Evolutionary conservation across 2,888 invertebrate genomes (phyloP), one percentile per base, ranked within the genome.

Genomic region (Oscheius sp.): DNA sequence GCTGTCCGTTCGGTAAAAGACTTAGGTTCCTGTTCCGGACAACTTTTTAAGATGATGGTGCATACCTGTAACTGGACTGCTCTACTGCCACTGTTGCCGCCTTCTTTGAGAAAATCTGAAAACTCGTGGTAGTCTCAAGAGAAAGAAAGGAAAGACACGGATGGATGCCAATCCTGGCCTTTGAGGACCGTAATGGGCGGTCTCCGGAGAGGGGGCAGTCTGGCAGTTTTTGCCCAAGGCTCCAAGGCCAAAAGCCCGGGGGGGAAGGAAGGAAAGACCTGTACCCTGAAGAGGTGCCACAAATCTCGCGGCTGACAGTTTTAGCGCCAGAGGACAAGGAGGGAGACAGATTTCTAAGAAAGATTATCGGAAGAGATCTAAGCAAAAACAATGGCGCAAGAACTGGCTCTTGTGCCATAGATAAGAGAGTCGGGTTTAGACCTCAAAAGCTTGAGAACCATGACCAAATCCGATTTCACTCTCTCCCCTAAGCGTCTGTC

Each of bases 381-480:
- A 33, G 37, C 33, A 42, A 21, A 13, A 42, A 63, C 21, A 21
- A 29, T 5, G 21, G 37, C 5, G 21, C 13, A 47, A 21, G 37
- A 42, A 33, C 32, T n/a, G 37, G 32, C 32, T 55, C 55, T 32
- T 21, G 13, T 32, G 55, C 55, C 9, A 29, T 21, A 32, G 29
- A 55, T 21, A 33, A 60, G 29, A 60, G 35, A 35, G 10, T 2
- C 35, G 7, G 35, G 10, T 60, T 60, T 33, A 13, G n/a, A 58
- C 11, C 13, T 35, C 10, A 33, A 13, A 10, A 32, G 33, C 9
- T 60, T 35, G 3, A 32, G 33, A 32, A 2, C n/a, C 13, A 60
- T 42, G 33, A 60, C 59, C 35, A 32, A 60, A 35, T 60, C 35
- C 42, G 59, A 35, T 53, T 29, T 29, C n/a, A 29, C 53, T 53